These are phyloP conservation scores for Pitta sordida DNA, from an alignment of 2,113 vertebrate genomes.

Conservation along the genomic window DNA sequence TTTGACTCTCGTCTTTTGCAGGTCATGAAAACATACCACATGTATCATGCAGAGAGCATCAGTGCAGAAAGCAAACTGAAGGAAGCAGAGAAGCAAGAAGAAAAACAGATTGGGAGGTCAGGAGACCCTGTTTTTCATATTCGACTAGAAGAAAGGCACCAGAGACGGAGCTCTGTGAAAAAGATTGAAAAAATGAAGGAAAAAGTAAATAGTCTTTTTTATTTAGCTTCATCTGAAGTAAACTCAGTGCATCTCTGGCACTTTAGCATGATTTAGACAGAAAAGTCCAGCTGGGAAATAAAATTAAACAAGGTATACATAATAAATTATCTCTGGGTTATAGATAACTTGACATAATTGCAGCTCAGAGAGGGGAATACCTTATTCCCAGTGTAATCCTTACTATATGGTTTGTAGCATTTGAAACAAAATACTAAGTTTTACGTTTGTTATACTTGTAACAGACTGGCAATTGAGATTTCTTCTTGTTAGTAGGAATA, in stretches of 20 bases:
- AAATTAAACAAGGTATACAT: background rate
- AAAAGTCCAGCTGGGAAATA: background rate
- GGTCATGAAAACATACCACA: conserved; percentile 99
- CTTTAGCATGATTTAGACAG: background rate
- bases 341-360: conserved; percentile 1
- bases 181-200: conserved; percentile 99
- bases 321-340: background rate
- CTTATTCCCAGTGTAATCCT: background rate
- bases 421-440: conserved; percentile 25
- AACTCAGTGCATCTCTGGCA: background rate
- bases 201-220: conserved; percentile 80
- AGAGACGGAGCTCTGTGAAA: conserved; percentile 94
- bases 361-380: background rate
- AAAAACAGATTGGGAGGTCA: conserved; percentile 90
- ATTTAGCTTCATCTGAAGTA: background rate
- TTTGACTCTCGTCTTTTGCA: conserved; percentile 60
- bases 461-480: background rate
- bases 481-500: background rate
- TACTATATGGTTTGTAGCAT: background rate
- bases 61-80: conserved; percentile 96
- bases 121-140: conserved; percentile 91
- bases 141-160: conserved; percentile 89
- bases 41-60: conserved; percentile 97
- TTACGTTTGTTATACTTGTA: background rate
- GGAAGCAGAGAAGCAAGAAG: conserved; percentile 97